Evolutionary conservation across 2,888 invertebrate species (phyloP).

Genomic region (Hypercompe scribonia): DNA sequence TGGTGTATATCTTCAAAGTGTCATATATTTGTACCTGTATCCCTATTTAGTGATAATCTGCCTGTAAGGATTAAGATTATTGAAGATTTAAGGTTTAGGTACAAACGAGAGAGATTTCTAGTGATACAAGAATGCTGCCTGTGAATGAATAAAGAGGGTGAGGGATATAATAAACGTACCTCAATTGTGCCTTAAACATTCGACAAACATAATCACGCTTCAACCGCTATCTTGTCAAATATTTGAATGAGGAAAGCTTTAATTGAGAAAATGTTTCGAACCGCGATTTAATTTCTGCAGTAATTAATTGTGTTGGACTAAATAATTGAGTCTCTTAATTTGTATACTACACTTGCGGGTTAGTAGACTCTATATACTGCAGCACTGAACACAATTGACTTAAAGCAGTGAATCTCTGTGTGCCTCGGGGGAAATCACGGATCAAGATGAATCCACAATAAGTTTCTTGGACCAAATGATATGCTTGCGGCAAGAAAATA

Average conservation of each 20-base stretch:
- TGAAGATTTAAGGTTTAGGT: slow-evolving; percentile 6
- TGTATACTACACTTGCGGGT: slow-evolving; percentile 19
- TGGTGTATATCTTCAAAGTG: not conserved
- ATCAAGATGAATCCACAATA: slow-evolving; percentile 57
- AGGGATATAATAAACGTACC: slow-evolving; percentile 38
- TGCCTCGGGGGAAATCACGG: slow-evolving; percentile 62
- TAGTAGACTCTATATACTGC: slow-evolving; percentile 39
- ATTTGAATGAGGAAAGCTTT: slow-evolving; percentile 48
- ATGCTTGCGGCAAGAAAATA: slow-evolving; percentile 50
- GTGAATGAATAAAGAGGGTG: slow-evolving; percentile 35
- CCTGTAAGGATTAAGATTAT: slow-evolving; percentile 7
- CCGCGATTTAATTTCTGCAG: slow-evolving; percentile 26
- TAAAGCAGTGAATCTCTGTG: slow-evolving; percentile 56
- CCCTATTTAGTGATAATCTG: not conserved
- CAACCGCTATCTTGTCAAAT: slow-evolving; percentile 56
- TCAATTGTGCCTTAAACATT: slow-evolving; percentile 42
- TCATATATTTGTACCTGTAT: not conserved
- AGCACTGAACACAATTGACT: slow-evolving; percentile 62
- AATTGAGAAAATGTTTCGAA: slow-evolving; percentile 48
- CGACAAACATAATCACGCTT: slow-evolving; percentile 65
- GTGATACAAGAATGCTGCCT: slow-evolving; percentile 41
- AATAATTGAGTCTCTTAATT: slow-evolving; percentile 17
- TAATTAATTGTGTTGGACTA: slow-evolving; percentile 15
- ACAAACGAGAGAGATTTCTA: slow-evolving; percentile 58
- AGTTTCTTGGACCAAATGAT: slow-evolving; percentile 55